Conservation (phyloP, 2,113 vertebrate genomes). For the Lutjanus erythropterus region DNA sequence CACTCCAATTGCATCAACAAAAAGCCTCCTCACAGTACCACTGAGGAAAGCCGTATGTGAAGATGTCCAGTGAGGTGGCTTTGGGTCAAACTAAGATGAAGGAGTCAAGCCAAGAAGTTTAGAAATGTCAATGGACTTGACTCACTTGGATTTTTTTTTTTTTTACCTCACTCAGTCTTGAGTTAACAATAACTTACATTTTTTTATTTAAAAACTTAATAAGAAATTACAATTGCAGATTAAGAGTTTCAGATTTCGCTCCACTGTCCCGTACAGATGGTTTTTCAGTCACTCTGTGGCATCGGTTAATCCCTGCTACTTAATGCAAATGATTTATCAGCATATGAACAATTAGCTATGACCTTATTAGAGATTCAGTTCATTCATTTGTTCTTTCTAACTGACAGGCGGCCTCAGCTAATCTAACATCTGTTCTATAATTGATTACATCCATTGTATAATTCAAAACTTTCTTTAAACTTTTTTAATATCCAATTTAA, state of each 20-base stretch:
- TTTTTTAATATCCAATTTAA: conserved; percentile 53
- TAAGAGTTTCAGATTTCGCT: not conserved
- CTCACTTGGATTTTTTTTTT: not conserved
- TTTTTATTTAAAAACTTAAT: not conserved
- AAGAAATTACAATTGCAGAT: not conserved
- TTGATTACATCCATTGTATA: conserved; percentile 61
- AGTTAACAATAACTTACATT: not conserved
- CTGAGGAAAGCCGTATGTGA: conserved; percentile 7
- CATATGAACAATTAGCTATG: conserved; percentile 60
- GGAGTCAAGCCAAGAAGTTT: not conserved
- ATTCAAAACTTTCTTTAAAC: conserved; percentile 62
- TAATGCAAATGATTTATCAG: conserved; percentile 54
- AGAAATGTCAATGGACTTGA: conserved; percentile 2
- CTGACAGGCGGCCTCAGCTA: conserved; percentile 48
- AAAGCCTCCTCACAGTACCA: conserved; percentile 9
- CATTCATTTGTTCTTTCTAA: conserved; percentile 52
- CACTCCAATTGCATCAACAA: not conserved
- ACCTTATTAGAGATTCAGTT: conserved; percentile 61
- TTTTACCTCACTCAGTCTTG: not conserved
- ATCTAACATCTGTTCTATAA: conserved; percentile 66
- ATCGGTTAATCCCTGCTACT: conserved; percentile 42
- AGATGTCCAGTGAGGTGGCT: conserved; percentile 1
- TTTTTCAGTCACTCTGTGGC: not conserved
- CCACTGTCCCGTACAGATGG: conserved; percentile 13
- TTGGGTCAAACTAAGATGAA: conserved; percentile 4